Conservation (phyloP, 1,140 invertebrate species). For the Danaus plexippus region DNA sequence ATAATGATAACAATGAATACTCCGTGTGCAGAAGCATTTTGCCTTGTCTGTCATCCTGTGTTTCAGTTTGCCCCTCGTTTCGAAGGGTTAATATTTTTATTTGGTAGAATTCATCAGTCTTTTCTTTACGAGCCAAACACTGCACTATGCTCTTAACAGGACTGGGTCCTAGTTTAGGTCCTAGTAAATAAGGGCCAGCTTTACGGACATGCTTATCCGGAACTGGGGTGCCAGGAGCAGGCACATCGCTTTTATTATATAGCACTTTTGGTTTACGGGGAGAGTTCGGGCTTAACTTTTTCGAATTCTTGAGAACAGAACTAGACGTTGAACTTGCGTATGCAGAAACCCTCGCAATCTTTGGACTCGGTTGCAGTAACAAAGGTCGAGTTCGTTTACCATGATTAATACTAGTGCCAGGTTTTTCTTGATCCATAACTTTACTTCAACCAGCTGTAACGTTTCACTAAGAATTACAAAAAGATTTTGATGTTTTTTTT, state of each 20-base stretch:
- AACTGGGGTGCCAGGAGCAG: slow-evolving; percentile 57
- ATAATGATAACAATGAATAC: slow-evolving; percentile 81
- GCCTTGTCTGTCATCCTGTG: slow-evolving; percentile 84
- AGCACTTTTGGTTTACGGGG: slow-evolving; percentile 39
- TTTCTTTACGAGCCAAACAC: slow-evolving; percentile 81
- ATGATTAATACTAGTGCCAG: slow-evolving; percentile 50
- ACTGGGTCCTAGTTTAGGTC: slow-evolving; percentile 81
- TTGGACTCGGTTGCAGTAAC: slow-evolving; percentile 56
- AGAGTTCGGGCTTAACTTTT: slow-evolving; percentile 36
- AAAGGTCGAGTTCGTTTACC: slow-evolving; percentile 65
- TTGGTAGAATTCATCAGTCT: slow-evolving; percentile 83
- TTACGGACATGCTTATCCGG: slow-evolving; percentile 64
- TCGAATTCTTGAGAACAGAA: slow-evolving; percentile 44
- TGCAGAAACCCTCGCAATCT: slow-evolving; percentile 47
- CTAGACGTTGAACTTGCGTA: slow-evolving; percentile 47
- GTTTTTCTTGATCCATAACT: slow-evolving; percentile 59
- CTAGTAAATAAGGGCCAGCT: slow-evolving; percentile 81
- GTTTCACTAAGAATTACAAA: slow-evolving; percentile 6
- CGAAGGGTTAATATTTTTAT: slow-evolving; percentile 79
- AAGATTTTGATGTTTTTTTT: not conserved
- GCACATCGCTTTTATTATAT: slow-evolving; percentile 54
- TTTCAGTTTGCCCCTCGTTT: slow-evolving; percentile 75
- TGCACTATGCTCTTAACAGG: slow-evolving; percentile 86
- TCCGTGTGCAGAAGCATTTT: slow-evolving; percentile 89
- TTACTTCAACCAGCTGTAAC: slow-evolving; percentile 16